A percentile compares a stretch with the other conserved stretches of the same genome.
phyloP scores from a whole-genome alignment of 2,113 vertebrate genomes.

The Bagarius yarrelli region DNA sequence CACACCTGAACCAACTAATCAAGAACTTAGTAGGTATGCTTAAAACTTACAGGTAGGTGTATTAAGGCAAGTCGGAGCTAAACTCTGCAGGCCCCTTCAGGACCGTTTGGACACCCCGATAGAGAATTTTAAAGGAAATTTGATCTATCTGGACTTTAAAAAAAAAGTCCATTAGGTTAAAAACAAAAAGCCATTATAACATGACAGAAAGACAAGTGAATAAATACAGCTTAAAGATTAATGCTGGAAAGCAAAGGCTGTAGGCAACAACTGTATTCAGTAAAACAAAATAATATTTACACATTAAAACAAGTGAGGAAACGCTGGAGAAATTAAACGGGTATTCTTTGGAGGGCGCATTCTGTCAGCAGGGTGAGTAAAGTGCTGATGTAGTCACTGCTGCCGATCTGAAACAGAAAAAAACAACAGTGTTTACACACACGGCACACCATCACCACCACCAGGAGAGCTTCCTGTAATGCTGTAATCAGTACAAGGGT shows the following conservation, averaged over 20 bases:
- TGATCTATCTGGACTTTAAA: neutral
- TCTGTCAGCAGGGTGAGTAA: slow-evolving; percentile 86
- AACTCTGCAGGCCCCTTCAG: no score
- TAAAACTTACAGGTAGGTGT: no score
- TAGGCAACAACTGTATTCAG: neutral
- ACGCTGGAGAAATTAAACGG: slow-evolving; percentile 54
- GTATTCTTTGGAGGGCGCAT: slow-evolving; percentile 72
- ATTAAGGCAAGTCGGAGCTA: no score
- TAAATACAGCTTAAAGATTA: slow-evolving; percentile 28
- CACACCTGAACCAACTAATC: no score
- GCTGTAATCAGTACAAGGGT: no score
- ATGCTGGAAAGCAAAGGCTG: neutral
- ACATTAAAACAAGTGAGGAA: neutral
- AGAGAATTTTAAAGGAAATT: neutral
- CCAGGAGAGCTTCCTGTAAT: neutral
- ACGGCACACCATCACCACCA: neutral
- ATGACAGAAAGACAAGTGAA: neutral
- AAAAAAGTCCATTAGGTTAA: neutral
- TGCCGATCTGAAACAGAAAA: slow-evolving; percentile 76
- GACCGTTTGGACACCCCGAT: no score
- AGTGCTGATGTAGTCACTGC: slow-evolving; percentile 75
- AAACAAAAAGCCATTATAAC: neutral
- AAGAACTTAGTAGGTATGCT: no score
- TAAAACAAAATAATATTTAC: slow-evolving; percentile 19
- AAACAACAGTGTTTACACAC: neutral